These are phyloP conservation scores for Nycticebus coucang DNA, from an alignment of 2,113 vertebrate species.

Conservation along the genomic window DNA sequence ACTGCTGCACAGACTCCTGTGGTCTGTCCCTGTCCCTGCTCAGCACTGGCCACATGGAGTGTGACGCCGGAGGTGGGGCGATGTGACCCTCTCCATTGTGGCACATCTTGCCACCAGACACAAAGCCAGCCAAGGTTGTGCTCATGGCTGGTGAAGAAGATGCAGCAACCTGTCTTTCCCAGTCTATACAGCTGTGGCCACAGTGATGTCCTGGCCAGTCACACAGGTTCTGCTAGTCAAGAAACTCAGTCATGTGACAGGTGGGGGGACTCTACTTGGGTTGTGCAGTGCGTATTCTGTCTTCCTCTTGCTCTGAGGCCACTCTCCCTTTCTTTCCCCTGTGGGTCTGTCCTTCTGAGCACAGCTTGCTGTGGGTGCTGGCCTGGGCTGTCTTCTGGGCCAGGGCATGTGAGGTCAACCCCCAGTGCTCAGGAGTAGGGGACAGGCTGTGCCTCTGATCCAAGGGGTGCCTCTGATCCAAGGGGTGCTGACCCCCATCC, in stretches of 20 bases:
- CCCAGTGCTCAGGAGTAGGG: too few species aligned
- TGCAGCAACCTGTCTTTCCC: too few species aligned
- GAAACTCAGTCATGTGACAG: neutral
- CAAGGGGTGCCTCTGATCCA: too few species aligned
- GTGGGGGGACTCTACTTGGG: neutral
- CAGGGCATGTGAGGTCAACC: neutral
- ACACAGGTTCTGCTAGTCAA: neutral
- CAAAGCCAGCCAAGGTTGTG: neutral
- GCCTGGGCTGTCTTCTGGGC: neutral
- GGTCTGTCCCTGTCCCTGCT: neutral
- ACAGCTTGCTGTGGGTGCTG: neutral
- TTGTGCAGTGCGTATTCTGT: neutral
- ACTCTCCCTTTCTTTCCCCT: neutral
- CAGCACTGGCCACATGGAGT: neutral
- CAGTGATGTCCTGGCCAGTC: neutral
- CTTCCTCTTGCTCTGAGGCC: neutral
- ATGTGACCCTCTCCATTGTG: neutral
- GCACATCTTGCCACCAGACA: neutral
- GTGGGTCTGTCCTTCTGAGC: too few species aligned
- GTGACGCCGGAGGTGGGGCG: neutral
- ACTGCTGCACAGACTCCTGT: neutral
- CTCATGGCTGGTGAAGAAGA: neutral
- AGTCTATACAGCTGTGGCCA: neutral
- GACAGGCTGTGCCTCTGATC: neutral
- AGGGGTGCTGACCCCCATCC: neutral